Percentiles rank a stretch among this genome's conserved stretches.
Conservation (phyloP, 92 coral and sea anemone genomes). For the Paragorgia papillata region DNA sequence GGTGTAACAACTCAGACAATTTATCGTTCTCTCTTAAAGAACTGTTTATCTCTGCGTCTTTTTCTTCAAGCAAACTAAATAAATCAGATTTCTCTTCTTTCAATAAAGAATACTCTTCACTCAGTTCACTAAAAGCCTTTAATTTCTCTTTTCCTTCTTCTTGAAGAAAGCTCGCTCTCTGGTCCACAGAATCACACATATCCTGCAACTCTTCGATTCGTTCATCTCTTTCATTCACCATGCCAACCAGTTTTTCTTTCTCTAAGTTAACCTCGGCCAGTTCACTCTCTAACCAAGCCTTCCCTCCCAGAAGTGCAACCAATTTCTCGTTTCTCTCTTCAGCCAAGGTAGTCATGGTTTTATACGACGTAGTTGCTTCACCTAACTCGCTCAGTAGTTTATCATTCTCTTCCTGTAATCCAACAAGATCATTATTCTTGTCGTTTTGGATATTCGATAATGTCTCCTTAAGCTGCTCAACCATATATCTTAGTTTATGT, state of each 20-base stretch:
- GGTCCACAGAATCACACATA: constrained; percentile 70
- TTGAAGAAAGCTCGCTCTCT: constrained; percentile 64
- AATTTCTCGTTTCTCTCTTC: constrained; percentile 74
- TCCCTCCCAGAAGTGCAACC: constrained; percentile 63
- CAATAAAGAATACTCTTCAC: constrained; percentile 60
- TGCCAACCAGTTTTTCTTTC: constrained; percentile 60
- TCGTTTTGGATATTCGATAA: constrained; percentile 36
- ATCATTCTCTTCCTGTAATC: constrained; percentile 23
- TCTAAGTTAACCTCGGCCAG: constrained; percentile 58
- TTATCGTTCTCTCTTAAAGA: constrained; percentile 67
- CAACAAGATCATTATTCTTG: constrained; percentile 32
- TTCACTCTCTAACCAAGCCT: constrained; percentile 51
- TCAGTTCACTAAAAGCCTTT: constrained; percentile 71
- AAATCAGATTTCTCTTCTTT: constrained; percentile 62
- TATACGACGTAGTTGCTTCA: constrained; percentile 15
- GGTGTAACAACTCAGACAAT: constrained; percentile 59
- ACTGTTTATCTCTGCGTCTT: constrained; percentile 54
- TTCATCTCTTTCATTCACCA: constrained; percentile 79
- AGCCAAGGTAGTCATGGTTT: constrained; percentile 49
- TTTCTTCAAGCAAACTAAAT: constrained; percentile 67
- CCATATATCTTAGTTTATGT: constrained; percentile 22
- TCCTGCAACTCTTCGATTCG: constrained; percentile 84
- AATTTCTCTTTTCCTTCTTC: constrained; percentile 68
- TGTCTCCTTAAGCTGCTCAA: constrained; percentile 16
- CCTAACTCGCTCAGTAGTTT: constrained; percentile 26